Percentiles rank a stretch among this genome's conserved stretches.
These are phyloP conservation scores for Scaptodrosophila latifasciaeformis DNA, from an alignment of 2,888 invertebrate genomes.

Conservation along the genomic window DNA sequence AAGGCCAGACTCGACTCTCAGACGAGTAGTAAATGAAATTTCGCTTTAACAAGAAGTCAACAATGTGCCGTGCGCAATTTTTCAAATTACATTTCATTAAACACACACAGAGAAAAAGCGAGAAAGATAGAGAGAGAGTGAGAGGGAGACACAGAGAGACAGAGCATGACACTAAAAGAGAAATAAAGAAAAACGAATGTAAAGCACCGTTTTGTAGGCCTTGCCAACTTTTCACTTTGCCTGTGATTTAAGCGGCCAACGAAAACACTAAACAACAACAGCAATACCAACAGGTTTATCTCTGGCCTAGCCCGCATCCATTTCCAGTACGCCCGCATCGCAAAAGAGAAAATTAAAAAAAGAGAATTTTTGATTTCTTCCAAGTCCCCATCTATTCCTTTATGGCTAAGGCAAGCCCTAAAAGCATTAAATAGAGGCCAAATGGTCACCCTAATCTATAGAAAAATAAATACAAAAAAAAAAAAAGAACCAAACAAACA, in stretches of 20 bases:
- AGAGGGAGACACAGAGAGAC: no score
- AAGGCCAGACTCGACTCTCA: neutral
- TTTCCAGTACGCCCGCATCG: constrained; percentile 48
- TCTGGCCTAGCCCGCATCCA: constrained; percentile 45
- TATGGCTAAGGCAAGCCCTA: neutral
- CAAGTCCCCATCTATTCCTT: no score
- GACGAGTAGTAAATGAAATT: no score
- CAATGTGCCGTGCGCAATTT: constrained; percentile 60
- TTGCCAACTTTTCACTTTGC: constrained; percentile 19
- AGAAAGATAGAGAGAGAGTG: no score
- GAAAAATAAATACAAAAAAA: constrained; percentile 8
- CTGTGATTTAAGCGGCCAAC: constrained; percentile 20
- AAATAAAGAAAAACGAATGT: constrained; percentile 40
- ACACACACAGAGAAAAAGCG: no score
- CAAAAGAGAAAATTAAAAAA: no score
- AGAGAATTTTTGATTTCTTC: no score
- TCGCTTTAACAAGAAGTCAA: constrained; percentile 31
- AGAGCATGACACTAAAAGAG: neutral
- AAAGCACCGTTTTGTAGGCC: constrained; percentile 58
- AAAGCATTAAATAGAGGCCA: no score
- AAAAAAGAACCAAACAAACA: constrained; percentile 28
- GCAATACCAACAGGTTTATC: constrained; percentile 47
- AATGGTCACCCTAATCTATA: constrained; percentile 35
- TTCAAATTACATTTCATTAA: constrained; percentile 65
- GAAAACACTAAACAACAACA: constrained; percentile 21